These are phyloP conservation scores for Cyanocitta stelleri DNA, from an alignment of 2,113 vertebrate species.

Conservation along the genomic window DNA sequence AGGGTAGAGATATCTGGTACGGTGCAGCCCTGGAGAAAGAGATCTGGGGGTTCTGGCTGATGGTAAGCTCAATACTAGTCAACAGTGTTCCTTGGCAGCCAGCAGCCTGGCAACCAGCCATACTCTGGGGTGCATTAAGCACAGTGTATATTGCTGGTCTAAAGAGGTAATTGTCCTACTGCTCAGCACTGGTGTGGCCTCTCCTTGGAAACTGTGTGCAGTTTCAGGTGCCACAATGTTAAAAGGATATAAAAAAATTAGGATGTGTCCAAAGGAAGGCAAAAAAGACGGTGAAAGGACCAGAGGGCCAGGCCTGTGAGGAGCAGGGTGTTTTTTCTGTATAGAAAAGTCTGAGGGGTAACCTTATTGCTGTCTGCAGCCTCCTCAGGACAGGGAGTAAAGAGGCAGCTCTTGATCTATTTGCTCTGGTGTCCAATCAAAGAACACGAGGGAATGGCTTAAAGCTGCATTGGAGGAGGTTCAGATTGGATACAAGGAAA, in stretches of 20 bases:
- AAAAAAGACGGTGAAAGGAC: neutral
- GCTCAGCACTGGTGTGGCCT: neutral
- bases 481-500: neutral
- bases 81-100: neutral
- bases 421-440: neutral
- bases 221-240: neutral
- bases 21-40: neutral
- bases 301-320: neutral
- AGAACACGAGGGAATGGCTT: accelerated
- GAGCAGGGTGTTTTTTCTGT: neutral
- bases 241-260: neutral
- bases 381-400: neutral
- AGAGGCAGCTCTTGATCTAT: neutral
- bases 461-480: neutral
- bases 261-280: neutral
- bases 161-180: neutral
- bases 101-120: neutral
- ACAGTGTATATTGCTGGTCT: too few species aligned
- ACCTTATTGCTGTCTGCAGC: neutral
- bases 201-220: neutral
- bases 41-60: neutral
- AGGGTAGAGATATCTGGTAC: neutral
- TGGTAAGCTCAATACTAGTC: neutral
- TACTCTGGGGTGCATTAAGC: neutral
- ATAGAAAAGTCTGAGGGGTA: neutral